phyloP scores from a whole-genome alignment of 1,140 invertebrate species.

The Panagrolaimus sp. region DNA sequence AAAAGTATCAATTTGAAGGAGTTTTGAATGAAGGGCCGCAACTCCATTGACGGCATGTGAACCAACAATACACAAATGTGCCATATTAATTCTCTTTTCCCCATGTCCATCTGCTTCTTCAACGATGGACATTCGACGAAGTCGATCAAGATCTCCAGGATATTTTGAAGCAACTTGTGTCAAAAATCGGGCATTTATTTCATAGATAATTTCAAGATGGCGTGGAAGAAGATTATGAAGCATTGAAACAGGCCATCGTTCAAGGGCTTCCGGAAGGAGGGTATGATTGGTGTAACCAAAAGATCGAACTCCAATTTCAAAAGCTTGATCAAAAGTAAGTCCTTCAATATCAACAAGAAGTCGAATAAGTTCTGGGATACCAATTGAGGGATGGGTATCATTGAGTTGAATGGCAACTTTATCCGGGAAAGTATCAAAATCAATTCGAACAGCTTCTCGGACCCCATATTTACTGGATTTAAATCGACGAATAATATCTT shows the following conservation, averaged over 20 bases:
- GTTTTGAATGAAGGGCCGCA: constrained; percentile 90
- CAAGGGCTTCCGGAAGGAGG: constrained; percentile 91
- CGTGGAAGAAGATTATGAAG: constrained; percentile 82
- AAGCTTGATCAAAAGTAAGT: constrained; percentile 68
- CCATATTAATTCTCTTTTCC: constrained; percentile 96
- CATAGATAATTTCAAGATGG: constrained; percentile 94
- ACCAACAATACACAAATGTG: constrained; percentile 87
- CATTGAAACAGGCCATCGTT: constrained; percentile 86
- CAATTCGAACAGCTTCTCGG: constrained; percentile 74
- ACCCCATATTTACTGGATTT: constrained; percentile 89
- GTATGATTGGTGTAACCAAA: constrained; percentile 99
- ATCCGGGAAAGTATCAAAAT: constrained; percentile 83
- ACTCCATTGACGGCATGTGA: constrained; percentile 97
- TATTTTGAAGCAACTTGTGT: constrained; percentile 71
- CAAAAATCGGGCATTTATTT: constrained; percentile 83
- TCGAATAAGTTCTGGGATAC: constrained; percentile 94
- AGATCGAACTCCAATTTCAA: constrained; percentile 78
- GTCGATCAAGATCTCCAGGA: constrained; percentile 77
- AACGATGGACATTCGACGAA: constrained; percentile 86
- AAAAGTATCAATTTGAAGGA: constrained; percentile 79
- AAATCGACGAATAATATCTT: constrained; percentile 78
- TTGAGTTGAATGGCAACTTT: constrained; percentile 98
- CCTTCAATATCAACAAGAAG: constrained; percentile 87
- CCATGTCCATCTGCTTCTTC: constrained; percentile 76
- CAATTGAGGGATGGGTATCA: constrained; percentile 95